Evolutionary conservation across 2,888 invertebrate genomes (phyloP).

Genomic region (Ennomos fuscantarius): DNA sequence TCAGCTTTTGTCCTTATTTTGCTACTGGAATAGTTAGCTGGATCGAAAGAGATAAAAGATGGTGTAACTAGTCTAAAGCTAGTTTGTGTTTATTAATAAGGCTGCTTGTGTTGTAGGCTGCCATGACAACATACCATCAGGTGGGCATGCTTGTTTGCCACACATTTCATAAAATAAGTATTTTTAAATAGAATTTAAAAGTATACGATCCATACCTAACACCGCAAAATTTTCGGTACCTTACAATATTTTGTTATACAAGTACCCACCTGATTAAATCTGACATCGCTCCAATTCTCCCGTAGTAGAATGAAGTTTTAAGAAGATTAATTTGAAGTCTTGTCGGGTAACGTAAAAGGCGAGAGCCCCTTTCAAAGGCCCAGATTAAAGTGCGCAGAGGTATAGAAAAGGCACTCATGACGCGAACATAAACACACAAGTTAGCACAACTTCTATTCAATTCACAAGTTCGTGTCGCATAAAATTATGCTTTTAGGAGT

Average conservation of each 20-base stretch:
- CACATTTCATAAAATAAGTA: too few species aligned
- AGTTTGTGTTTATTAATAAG: too few species aligned
- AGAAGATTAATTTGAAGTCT: conserved; percentile 49
- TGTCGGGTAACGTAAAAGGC: conserved; percentile 43
- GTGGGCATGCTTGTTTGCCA: too few species aligned
- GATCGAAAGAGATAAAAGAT: too few species aligned
- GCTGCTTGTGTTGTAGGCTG: too few species aligned
- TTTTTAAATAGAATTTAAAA: too few species aligned
- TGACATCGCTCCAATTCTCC: conserved; percentile 12
- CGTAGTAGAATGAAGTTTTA: conserved; percentile 32
- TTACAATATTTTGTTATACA: conserved; percentile 18
- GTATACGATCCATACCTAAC: too few species aligned
- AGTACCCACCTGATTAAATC: conserved; percentile 17
- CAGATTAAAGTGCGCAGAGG: conserved; percentile 57
- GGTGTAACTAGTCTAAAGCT: too few species aligned
- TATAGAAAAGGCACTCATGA: conserved; percentile 46
- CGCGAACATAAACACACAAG: conserved; percentile 35
- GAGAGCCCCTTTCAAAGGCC: conserved; percentile 44
- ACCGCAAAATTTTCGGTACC: background rate
- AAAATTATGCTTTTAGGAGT: conserved; percentile 47
- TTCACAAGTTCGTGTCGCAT: conserved; percentile 44
- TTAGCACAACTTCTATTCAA: conserved; percentile 44
- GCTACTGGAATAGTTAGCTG: too few species aligned
- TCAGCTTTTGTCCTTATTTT: too few species aligned
- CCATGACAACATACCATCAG: too few species aligned